Evolutionary conservation across 2,113 vertebrate genomes (phyloP).

Genomic region (Lasiurus cinereus): DNA sequence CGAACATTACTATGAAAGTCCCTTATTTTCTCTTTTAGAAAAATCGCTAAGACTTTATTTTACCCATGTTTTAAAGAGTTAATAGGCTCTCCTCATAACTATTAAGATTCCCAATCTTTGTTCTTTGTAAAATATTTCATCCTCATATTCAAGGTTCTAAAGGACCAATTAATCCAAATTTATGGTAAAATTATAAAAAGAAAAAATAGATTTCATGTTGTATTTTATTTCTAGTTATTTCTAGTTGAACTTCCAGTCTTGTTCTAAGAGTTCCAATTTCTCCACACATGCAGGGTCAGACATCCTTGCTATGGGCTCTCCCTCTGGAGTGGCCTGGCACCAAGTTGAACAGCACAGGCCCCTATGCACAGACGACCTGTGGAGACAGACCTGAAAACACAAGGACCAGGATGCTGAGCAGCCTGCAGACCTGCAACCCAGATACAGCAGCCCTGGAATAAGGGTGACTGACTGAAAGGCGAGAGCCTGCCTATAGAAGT

Average conservation of each 20-base stretch:
- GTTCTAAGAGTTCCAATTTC: not conserved
- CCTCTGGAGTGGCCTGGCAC: not conserved
- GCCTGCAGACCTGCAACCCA: no score
- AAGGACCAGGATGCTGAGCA: not conserved
- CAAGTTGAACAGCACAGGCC: not conserved
- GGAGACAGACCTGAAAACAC: not conserved
- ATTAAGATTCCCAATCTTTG: not conserved
- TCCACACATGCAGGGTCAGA: not conserved
- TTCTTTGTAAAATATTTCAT: not conserved
- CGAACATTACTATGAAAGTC: not conserved
- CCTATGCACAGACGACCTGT: not conserved
- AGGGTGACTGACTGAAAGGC: not conserved
- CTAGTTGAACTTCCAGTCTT: not conserved
- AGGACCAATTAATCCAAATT: not conserved
- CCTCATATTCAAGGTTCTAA: not conserved
- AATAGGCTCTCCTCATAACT: not conserved
- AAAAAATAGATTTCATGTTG: not conserved
- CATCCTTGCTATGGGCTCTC: no score
- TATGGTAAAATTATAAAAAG: not conserved
- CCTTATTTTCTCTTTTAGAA: not conserved
- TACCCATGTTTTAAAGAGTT: not conserved
- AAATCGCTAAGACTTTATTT: not conserved
- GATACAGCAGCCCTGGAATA: rapidly evolving
- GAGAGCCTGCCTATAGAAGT: not conserved
- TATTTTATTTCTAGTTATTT: not conserved